Base-by-base conservation (phyloP, 2,113 vertebrate species). In the Etheostoma cragini region DNA sequence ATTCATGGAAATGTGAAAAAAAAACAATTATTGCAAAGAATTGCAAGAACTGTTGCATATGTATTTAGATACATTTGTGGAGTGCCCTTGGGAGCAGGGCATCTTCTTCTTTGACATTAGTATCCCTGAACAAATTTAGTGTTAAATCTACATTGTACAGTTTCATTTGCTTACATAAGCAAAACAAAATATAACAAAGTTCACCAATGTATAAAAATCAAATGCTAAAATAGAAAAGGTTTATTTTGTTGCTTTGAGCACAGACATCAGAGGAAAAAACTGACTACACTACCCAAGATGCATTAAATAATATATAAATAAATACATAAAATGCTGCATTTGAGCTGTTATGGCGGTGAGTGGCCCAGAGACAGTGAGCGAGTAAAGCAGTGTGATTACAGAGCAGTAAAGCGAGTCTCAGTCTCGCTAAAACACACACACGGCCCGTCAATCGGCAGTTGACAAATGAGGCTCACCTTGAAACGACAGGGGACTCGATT, bases 381-480 rank as follows among this genome's bases (percentile, higher is more conserved):
- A 76, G 80, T 82, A 78, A 76, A 81, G 81, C 73, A 26, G 42
- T 87, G 86, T 86, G 85, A 89, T 91, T 91, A 89, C 84, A 75
- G 82, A 77, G 86, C 85, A 83, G 82, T 68, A 87, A 87, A 89
- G 84, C 38, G 54, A 78, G 53, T 84, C 90, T 84, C 67, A 17
- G 70, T 66, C 81, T 72, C 70, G 46, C 65, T 78, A 69, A 89
- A 81, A 80, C 54, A 57, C 72, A 56, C 68, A 42, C 47, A 16
- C 12, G 42, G 13, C 50, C 81, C 30, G 71, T 93, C 91, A 90
- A 90, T 90, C 61, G 73, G 4, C 54, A 6, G 81, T 8, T 89
- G 85, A 94, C 83, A 93, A 91, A 94, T 88, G 77, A 86, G 88
- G 69, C 76, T 94, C 93, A 93, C 92, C 91, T 94, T 93, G 90